These are phyloP conservation scores for Drosophila bocqueti DNA, from an alignment of 1,140 invertebrate species.

Conservation along the genomic window DNA sequence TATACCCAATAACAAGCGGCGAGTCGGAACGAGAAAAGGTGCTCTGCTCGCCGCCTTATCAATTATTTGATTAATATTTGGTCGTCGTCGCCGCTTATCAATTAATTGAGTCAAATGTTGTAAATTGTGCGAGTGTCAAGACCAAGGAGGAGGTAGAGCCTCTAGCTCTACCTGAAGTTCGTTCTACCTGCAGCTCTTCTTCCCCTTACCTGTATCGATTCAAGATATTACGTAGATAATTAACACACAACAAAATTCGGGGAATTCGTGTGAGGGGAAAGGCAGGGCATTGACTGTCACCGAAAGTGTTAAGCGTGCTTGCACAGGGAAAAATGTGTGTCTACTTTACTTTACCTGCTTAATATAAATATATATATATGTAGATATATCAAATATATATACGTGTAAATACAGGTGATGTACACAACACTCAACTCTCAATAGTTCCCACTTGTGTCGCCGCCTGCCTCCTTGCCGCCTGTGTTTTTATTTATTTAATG, in stretches of 20 bases:
- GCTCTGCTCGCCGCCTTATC: conserved; percentile 32
- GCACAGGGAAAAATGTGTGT: conserved; percentile 1
- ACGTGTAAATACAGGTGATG: background rate
- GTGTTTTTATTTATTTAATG: background rate
- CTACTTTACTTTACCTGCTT: background rate
- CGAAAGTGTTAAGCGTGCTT: conserved; percentile 7
- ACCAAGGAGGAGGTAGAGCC: conserved; percentile 3
- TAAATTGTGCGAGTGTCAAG: conserved; percentile 46
- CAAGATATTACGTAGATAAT: conserved; percentile 10
- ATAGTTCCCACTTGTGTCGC: background rate
- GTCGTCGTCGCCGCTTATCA: conserved; percentile 44
- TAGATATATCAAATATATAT: background rate
- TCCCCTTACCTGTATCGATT: background rate
- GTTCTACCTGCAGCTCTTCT: background rate
- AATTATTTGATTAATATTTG: conserved; percentile 64
- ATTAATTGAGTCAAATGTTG: conserved; percentile 61
- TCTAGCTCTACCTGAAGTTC: background rate
- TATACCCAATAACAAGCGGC: conserved; percentile 20
- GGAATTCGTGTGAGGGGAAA: background rate
- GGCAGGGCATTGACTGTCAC: conserved; percentile 24
- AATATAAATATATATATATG: background rate
- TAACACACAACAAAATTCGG: background rate
- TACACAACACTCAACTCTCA: background rate
- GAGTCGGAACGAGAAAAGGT: conserved; percentile 1
- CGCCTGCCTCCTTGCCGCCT: background rate